Base-by-base conservation (phyloP, 2,113 vertebrate species). In the Gadus macrocephalus region DNA sequence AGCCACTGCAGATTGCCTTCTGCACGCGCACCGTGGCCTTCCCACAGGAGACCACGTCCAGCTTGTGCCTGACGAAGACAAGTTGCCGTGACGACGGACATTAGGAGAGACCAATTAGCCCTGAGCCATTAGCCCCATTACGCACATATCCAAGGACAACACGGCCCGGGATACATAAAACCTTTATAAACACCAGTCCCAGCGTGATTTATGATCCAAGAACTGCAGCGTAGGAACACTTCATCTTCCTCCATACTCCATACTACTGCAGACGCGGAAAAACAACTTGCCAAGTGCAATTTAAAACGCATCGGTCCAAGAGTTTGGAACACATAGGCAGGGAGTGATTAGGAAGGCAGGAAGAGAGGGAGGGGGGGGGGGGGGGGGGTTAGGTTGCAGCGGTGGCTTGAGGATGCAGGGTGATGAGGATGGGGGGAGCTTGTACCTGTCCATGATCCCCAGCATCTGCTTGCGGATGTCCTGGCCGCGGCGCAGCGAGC, bases 391-490 rank as follows among this genome's bases (percentile, higher is more conserved):
- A 14, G 42, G 42, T 11, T 49, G 42, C 2, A 9, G 42, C 7
- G 42, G 42, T 35, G 42, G 42, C 38, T 6, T 49, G 42, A 12
- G 42, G 42, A 49, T 49, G 42, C 5, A 9, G 42, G 42, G 42
- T 0, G 12, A 9, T 9, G 42, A 14, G 42, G 42, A 14, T 49
- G 42, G 42, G 42, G 42, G 42, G 42, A 9, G 42, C 42, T 49
- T 9, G 42, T 49, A 98, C 96, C 97, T 91, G 90, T 99, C 97
- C 97, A 99, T 99, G 77, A 99, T 98, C 16, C 97, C 97, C 87
- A 99, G 68, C 97, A 99, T 99, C 88, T 99, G 97, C 73, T 99
- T 99, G 81, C 96, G 97, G 79, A 99, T 98, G 81, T 99, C 97
- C 86, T 98, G 97, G 0, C 93, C 96, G 59, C 97, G 86, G 31